A percentile compares a stretch with the other conserved stretches of the same genome.
phyloP scores from a whole-genome alignment of 2,888 invertebrate species.

The Cryptocephalus primarius region DNA sequence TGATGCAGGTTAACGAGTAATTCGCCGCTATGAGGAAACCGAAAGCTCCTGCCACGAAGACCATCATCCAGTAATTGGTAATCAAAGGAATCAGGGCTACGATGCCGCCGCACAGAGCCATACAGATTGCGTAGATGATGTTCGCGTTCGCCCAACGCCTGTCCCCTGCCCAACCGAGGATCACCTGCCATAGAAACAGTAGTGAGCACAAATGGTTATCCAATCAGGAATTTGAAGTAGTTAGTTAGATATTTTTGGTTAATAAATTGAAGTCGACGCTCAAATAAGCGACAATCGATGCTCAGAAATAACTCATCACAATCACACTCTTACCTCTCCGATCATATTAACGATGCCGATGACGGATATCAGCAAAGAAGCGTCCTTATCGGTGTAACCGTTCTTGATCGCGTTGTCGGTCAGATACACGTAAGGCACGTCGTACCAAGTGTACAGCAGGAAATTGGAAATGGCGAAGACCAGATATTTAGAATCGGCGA shows the following conservation, averaged over 20 bases:
- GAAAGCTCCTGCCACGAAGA: conserved; percentile 63
- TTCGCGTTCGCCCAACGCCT: conserved; percentile 64
- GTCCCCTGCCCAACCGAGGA: conserved; percentile 83
- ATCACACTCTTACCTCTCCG: conserved; percentile 75
- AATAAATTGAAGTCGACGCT: no score
- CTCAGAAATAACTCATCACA: no score
- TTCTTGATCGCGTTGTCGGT: conserved; percentile 62
- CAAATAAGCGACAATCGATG: no score
- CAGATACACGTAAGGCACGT: conserved; percentile 86
- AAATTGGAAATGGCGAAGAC: conserved; percentile 82
- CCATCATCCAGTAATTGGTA: conserved; percentile 46
- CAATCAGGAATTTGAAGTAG: no score
- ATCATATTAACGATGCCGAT: conserved; percentile 82
- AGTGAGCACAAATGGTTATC: no score
- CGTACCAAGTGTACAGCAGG: conserved; percentile 84
- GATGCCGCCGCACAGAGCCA: conserved; percentile 59
- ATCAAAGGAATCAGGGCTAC: conserved; percentile 55
- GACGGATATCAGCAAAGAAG: conserved; percentile 74
- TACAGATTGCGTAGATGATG: conserved; percentile 71
- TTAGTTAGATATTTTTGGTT: no score
- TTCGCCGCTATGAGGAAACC: conserved; percentile 87
- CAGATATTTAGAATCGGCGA: conserved; percentile 60
- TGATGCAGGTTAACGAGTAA: conserved; percentile 83
- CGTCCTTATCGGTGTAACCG: conserved; percentile 60
- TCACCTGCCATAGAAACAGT: conserved; percentile 46